These are phyloP conservation scores for Athene cunicularia DNA, from an alignment of 2,113 vertebrate species.

Conservation along the genomic window DNA sequence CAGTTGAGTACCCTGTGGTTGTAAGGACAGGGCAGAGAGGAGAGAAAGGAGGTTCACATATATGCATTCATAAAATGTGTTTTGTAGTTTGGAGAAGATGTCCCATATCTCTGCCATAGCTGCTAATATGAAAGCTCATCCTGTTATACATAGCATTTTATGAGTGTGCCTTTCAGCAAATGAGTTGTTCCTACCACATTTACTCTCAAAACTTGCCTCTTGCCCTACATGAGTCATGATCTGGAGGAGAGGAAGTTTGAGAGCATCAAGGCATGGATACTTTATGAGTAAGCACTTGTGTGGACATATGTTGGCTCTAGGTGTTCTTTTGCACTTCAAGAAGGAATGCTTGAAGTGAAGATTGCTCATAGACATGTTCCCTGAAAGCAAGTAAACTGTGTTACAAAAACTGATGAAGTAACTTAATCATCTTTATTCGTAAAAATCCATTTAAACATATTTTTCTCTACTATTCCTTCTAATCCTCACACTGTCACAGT, in stretches of 20 bases:
- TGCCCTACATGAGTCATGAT: not conserved
- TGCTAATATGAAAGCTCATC: not conserved
- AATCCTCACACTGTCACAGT: not conserved
- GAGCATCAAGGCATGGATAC: accelerated
- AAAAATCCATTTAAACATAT: not conserved
- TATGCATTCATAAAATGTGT: not conserved
- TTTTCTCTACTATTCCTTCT: not conserved
- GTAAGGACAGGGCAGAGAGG: not conserved
- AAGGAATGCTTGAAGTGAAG: not conserved
- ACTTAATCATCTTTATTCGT: not conserved
- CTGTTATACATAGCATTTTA: not conserved
- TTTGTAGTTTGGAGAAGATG: not conserved
- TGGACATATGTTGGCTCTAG: not conserved
- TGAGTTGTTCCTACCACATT: not conserved
- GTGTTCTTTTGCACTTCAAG: not conserved
- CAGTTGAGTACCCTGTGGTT: not conserved
- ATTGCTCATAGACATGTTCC: not conserved
- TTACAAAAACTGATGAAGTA: not conserved
- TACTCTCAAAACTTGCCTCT: not conserved
- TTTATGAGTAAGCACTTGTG: accelerated
- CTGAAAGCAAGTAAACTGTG: not conserved
- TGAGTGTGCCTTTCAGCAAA: not conserved
- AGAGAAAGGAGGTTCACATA: not conserved
- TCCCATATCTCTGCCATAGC: not conserved
- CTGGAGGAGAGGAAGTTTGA: not conserved